These are phyloP conservation scores for Protodeltote pygarga DNA, from an alignment of 2,888 invertebrate genomes.

Conservation along the genomic window DNA sequence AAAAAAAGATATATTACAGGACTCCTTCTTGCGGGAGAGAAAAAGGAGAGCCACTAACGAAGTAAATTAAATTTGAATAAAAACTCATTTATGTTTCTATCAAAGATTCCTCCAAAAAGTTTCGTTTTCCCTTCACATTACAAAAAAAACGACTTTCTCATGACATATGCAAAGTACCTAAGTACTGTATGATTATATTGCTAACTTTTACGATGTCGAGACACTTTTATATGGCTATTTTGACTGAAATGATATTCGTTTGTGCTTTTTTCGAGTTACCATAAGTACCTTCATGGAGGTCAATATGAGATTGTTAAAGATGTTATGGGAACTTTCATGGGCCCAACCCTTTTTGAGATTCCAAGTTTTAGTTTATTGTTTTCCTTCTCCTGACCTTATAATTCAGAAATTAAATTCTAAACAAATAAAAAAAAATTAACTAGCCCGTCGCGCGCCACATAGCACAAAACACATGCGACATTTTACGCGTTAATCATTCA, in stretches of 20 bases:
- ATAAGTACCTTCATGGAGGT: conserved; percentile 22
- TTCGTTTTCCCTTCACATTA: conserved; percentile 5
- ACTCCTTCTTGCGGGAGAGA: too few relatives aligned
- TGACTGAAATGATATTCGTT: conserved; percentile 24
- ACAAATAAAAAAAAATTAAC: too few relatives aligned
- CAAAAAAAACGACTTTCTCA: conserved; percentile 20
- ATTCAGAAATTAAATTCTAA: too few relatives aligned
- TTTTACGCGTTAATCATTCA: too few relatives aligned
- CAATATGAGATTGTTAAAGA: conserved; percentile 11
- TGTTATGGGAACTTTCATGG: not conserved
- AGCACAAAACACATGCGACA: too few relatives aligned
- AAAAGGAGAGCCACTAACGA: too few relatives aligned
- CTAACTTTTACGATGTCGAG: conserved; percentile 40
- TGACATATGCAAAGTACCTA: conserved; percentile 24
- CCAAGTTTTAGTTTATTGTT: too few relatives aligned
- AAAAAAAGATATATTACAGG: too few relatives aligned
- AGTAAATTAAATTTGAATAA: too few relatives aligned
- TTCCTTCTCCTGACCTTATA: too few relatives aligned
- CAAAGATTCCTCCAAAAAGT: not conserved
- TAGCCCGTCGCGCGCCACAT: too few relatives aligned
- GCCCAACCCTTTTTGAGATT: not conserved
- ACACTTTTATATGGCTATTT: conserved; percentile 45
- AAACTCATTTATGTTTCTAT: too few relatives aligned
- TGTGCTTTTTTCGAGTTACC: conserved; percentile 16
- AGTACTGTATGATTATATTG: conserved; percentile 34